Conservation (phyloP, 2,113 vertebrate genomes). For the Propithecus coquereli region DNA sequence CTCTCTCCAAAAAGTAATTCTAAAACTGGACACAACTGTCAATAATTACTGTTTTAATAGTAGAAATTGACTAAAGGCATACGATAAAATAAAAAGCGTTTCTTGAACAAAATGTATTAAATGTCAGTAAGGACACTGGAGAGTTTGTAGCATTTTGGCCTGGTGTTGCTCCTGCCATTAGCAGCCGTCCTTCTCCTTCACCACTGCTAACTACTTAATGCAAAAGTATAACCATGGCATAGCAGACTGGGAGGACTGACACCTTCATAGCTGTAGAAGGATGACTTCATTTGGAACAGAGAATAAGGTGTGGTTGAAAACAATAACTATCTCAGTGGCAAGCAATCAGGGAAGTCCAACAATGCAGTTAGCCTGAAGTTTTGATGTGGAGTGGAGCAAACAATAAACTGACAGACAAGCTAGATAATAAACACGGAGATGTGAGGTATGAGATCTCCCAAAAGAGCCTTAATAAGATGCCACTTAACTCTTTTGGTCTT, state of each 20-base stretch:
- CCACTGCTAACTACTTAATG: neutral
- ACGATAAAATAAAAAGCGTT: neutral
- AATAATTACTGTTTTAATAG: neutral
- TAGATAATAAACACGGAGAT: neutral
- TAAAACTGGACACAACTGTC: neutral
- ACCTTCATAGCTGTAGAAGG: neutral
- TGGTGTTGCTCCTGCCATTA: neutral
- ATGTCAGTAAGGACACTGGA: neutral
- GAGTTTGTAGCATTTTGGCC: neutral
- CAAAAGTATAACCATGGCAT: neutral
- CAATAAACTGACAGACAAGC: neutral
- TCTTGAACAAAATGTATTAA: neutral
- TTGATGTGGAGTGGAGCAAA: neutral
- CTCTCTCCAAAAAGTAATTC: neutral
- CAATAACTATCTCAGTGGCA: neutral
- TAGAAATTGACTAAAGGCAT: neutral
- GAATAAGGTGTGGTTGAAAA: neutral
- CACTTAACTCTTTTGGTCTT: neutral
- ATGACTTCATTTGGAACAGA: neutral
- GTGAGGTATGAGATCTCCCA: neutral
- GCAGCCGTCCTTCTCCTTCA: neutral
- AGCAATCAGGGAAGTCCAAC: neutral
- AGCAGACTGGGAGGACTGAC: neutral
- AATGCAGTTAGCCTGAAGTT: neutral
- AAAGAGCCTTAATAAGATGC: neutral